phyloP scores from a whole-genome alignment of 2,797 vertebrate species.

The Microctenopoma steveboyesi region DNA sequence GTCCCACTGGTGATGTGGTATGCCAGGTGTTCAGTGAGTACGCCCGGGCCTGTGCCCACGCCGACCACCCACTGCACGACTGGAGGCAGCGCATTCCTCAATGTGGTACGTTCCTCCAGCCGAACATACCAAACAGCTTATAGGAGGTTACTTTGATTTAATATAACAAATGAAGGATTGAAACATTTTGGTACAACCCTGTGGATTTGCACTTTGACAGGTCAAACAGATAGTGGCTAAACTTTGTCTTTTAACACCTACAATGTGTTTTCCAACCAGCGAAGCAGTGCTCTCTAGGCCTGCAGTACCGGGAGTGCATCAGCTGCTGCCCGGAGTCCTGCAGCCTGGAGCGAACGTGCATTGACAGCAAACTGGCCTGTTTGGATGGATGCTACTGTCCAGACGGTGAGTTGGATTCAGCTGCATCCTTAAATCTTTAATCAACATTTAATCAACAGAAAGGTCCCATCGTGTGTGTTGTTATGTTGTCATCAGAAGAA shows the following conservation, averaged over 20 bases:
- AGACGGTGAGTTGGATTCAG: slow-evolving; percentile 78
- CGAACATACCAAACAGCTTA: too few species aligned
- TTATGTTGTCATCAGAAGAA: not conserved
- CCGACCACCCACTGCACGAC: slow-evolving; percentile 88
- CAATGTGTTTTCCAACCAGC: slow-evolving; percentile 64
- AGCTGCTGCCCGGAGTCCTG: slow-evolving; percentile 93
- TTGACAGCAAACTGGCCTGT: slow-evolving; percentile 93
- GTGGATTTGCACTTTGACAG: too few species aligned
- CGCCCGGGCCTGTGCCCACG: slow-evolving; percentile 92
- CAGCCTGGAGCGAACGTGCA: slow-evolving; percentile 84
- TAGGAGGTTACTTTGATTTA: too few species aligned
- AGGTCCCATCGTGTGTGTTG: not conserved
- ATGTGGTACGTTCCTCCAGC: slow-evolving; percentile 85
- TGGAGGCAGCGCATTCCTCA: slow-evolving; percentile 88
- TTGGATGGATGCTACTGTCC: slow-evolving; percentile 97
- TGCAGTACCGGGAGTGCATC: slow-evolving; percentile 91
- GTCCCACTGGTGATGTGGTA: slow-evolving; percentile 84
- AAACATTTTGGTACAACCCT: too few species aligned
- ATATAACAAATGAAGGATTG: too few species aligned
- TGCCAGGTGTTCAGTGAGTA: slow-evolving; percentile 94
- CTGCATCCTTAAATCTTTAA: too few species aligned
- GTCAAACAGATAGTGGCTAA: too few species aligned
- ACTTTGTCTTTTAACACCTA: not conserved
- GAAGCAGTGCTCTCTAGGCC: slow-evolving; percentile 80
- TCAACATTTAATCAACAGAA: too few species aligned